These are phyloP conservation scores for Tetrao urogallus DNA, from an alignment of 2,113 vertebrate genomes.

Conservation along the genomic window DNA sequence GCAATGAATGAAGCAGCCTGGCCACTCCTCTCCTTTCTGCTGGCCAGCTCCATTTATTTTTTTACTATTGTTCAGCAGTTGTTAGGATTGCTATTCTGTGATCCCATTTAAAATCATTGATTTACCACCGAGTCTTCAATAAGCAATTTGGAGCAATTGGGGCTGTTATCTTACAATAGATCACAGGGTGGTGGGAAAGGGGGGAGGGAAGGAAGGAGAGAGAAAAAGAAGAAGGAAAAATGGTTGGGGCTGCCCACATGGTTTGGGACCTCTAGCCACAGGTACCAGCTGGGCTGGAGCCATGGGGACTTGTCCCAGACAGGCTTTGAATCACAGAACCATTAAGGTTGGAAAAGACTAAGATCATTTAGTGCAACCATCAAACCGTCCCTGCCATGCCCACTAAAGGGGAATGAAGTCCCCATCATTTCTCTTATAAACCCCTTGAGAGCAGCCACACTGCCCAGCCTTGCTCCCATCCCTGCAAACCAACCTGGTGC, in stretches of 20 bases:
- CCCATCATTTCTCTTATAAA: neutral
- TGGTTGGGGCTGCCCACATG: neutral
- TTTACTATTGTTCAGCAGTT: neutral
- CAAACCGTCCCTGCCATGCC: too few relatives aligned
- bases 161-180: neutral
- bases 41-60: neutral
- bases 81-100: neutral
- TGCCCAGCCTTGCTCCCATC: neutral
- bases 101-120: conserved; percentile 57
- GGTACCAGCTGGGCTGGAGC: neutral
- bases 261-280: neutral
- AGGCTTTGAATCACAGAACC: too few relatives aligned
- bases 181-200: neutral
- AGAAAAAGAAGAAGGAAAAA: neutral
- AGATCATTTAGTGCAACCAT: too few relatives aligned
- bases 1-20: neutral
- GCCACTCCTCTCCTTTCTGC: neutral
- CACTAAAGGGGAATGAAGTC: neutral
- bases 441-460: neutral
- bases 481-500: neutral
- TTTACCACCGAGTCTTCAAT: conserved; percentile 37
- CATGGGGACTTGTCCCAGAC: neutral
- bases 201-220: neutral
- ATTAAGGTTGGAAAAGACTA: too few relatives aligned
- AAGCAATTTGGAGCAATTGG: conserved; percentile 45